A percentile compares a stretch with the other conserved stretches of the same genome.
These are phyloP conservation scores for Pipistrellus nathusii DNA, from an alignment of 2,797 vertebrate species.

Conservation along the genomic window DNA sequence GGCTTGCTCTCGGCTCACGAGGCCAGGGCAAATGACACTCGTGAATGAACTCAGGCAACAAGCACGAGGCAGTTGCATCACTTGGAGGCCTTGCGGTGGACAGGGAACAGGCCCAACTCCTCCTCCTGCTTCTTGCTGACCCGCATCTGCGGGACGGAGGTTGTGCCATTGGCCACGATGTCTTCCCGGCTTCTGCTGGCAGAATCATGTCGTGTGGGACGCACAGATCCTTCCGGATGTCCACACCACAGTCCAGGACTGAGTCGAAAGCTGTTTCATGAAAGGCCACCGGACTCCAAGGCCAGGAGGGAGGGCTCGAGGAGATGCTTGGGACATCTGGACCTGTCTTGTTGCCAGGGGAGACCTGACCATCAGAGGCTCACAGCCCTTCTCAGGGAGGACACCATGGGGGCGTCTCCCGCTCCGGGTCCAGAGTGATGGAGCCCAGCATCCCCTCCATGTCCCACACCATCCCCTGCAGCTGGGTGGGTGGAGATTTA, in stretches of 20 bases:
- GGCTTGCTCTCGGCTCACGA: neutral
- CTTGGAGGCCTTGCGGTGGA: neutral
- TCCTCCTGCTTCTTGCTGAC: neutral
- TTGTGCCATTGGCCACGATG: neutral
- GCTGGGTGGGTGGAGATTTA: neutral
- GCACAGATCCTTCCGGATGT: neutral
- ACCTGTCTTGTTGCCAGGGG: neutral
- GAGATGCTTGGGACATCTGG: neutral
- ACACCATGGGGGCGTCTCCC: neutral
- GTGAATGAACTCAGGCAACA: neutral
- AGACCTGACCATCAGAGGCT: neutral
- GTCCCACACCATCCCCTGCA: neutral
- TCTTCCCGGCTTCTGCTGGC: neutral
- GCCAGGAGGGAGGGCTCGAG: neutral
- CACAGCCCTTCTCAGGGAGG: neutral
- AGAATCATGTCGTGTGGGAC: neutral
- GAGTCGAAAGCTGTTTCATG: neutral
- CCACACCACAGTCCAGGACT: neutral
- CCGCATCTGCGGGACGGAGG: neutral
- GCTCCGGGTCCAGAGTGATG: neutral
- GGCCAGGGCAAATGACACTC: neutral
- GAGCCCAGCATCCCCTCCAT: neutral
- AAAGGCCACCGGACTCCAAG: neutral
- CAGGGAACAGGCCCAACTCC: accelerated
- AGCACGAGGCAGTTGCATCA: neutral